These are phyloP conservation scores for Nerophis ophidion DNA, from an alignment of 2,113 vertebrate genomes.

Conservation along the genomic window DNA sequence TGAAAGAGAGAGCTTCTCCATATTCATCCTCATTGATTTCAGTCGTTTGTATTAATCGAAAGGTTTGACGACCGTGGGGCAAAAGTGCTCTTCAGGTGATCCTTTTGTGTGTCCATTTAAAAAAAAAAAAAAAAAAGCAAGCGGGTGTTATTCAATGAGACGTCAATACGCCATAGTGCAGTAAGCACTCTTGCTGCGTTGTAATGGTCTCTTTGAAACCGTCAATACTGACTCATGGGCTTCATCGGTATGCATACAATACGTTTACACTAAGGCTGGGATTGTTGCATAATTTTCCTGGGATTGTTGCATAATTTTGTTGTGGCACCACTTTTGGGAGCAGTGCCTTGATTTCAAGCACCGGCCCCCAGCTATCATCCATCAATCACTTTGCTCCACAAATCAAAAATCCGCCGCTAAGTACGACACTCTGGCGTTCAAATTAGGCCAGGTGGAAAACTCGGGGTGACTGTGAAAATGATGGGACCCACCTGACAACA, in stretches of 20 bases:
- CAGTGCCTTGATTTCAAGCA: constrained; percentile 34
- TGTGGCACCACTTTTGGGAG: constrained; percentile 13
- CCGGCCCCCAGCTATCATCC: constrained; percentile 7
- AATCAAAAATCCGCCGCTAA: constrained; percentile 33
- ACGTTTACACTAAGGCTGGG: neutral
- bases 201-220: constrained; percentile 31
- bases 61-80: neutral
- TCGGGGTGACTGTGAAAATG: constrained; percentile 3
- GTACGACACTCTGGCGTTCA: constrained; percentile 33
- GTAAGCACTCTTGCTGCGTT: constrained; percentile 22
- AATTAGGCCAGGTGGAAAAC: constrained; percentile 20
- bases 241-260: constrained; percentile 20
- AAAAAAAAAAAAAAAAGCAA: constrained; percentile 27
- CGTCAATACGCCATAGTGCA: constrained; percentile 26
- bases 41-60: neutral
- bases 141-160: constrained; percentile 25
- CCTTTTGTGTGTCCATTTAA: constrained; percentile 28
- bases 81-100: constrained; percentile 7
- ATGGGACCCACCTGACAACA: no score
- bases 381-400: constrained; percentile 14
- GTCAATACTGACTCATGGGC: constrained; percentile 23
- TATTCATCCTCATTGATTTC: constrained; percentile 1
- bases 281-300: neutral
- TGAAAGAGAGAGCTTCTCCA: neutral
- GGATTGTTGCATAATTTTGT: neutral